These are phyloP conservation scores for Caenorhabditis latens DNA, from an alignment of 1,140 invertebrate genomes.

Conservation along the genomic window DNA sequence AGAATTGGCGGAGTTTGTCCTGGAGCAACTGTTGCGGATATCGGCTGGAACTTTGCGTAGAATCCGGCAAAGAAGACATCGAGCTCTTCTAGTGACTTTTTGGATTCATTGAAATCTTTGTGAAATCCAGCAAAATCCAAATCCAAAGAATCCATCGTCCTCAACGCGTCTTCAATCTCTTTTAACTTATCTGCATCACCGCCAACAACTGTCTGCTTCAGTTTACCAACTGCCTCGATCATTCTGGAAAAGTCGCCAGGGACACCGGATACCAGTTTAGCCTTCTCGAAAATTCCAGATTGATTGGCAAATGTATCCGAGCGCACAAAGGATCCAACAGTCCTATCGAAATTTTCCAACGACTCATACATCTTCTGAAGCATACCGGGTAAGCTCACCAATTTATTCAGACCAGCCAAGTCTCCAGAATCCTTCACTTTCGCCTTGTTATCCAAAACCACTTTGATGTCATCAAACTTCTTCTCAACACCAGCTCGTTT, in stretches of 20 bases:
- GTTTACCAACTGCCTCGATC: neutral
- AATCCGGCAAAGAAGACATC: neutral
- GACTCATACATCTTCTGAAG: slow-evolving; percentile 9
- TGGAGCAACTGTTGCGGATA: no score
- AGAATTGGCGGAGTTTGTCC: no score
- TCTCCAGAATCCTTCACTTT: neutral
- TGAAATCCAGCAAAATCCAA: neutral
- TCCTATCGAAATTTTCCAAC: neutral
- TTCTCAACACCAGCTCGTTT: neutral
- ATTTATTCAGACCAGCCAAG: neutral
- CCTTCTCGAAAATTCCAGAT: neutral
- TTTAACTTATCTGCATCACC: neutral
- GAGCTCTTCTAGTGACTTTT: neutral
- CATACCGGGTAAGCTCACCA: neutral
- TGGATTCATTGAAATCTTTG: neutral
- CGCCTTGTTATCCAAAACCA: neutral
- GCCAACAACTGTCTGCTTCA: neutral
- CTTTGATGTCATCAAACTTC: neutral
- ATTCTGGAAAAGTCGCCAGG: neutral
- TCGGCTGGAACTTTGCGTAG: no score
- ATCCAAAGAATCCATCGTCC: neutral
- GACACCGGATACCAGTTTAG: neutral
- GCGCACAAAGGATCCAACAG: neutral
- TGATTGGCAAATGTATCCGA: neutral
- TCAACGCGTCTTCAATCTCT: neutral